Evolutionary conservation across 2,888 invertebrate genomes (phyloP), one percentile per base, ranked within the genome.

Genomic region (Parnassius apollo): DNA sequence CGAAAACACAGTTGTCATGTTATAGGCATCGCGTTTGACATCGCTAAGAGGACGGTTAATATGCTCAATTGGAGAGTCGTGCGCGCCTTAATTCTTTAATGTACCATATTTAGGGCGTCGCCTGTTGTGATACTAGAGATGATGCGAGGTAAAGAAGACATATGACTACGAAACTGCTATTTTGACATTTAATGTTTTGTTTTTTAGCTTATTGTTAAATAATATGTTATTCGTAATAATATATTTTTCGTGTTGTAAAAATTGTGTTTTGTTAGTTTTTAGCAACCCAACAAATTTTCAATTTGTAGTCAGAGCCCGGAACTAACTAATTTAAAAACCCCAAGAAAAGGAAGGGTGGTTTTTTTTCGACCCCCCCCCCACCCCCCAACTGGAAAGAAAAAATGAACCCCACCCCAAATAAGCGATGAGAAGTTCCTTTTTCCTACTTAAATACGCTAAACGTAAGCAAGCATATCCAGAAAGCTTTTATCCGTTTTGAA

Each of bases 51-150:
- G 68, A 69, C 64, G 70, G 75, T 84, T 89, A 90, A 89, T 89
- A 80, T 75, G 85, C 81, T 89, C 88, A 90, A 90, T 89, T 89
- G 90, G 77, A 63, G 72, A 71, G 80, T 75, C 83, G 81, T 75
- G 81, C 76, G 82, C 81, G 73, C 74, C 78, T 76, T 85, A 84
- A 86, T 86, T 77, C 79, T 75, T 73, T 84, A 83, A 87, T 87
- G 79, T 77, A 72, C 65, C 78, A 75, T 82, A 86, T 86, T 86
- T 81, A 78, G 85, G 77, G 75, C 83, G 75, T 71, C 70, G 59
- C 70, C 68, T 68, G 68, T 69, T 69, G 77, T 72, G 73, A 76
- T 69, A 75, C 69, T 68, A 65, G 65, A 59, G 66, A 57, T 46
- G 64, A 49, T 46, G 60, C 62, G 62, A 62, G 57, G 61, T 54